Conservation (phyloP, 2,113 vertebrate species). For the Pimephales promelas region DNA sequence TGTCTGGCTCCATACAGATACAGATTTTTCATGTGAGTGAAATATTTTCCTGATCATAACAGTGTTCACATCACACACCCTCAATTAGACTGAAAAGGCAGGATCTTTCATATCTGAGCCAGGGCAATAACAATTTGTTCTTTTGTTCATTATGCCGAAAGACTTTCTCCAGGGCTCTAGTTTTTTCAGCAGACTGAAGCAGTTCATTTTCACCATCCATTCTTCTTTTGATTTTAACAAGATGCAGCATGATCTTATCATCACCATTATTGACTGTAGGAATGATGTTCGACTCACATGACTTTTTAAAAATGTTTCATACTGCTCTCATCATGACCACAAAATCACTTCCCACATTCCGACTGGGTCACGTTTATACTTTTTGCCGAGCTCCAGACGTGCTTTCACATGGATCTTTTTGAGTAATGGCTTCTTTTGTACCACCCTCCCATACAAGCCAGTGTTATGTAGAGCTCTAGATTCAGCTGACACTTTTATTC, state of each 20-base stretch:
- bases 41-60: neutral
- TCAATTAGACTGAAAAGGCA: neutral
- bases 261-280: neutral
- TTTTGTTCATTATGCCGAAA: neutral
- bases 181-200: conserved; percentile 5
- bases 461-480: conserved; percentile 12
- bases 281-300: conserved; percentile 31
- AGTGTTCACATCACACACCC: neutral
- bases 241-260: conserved; percentile 29
- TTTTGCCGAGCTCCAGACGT: neutral
- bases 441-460: neutral
- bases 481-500: conserved; percentile 6
- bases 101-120: conserved; percentile 15
- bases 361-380: neutral
- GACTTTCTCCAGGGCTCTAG: conserved; percentile 8
- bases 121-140: neutral
- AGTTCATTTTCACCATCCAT: conserved; percentile 8
- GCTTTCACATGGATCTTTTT: conserved; percentile 7
- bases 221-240: conserved; percentile 23
- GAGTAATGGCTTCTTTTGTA: conserved; percentile 16
- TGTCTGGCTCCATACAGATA: neutral
- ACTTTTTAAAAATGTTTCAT: conserved; percentile 18
- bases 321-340: conserved; percentile 1
- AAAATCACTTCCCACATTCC: conserved; percentile 1
- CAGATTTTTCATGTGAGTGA: neutral